Conservation (phyloP, 2,888 invertebrate species). For the Trissolcus brochymenae region DNA sequence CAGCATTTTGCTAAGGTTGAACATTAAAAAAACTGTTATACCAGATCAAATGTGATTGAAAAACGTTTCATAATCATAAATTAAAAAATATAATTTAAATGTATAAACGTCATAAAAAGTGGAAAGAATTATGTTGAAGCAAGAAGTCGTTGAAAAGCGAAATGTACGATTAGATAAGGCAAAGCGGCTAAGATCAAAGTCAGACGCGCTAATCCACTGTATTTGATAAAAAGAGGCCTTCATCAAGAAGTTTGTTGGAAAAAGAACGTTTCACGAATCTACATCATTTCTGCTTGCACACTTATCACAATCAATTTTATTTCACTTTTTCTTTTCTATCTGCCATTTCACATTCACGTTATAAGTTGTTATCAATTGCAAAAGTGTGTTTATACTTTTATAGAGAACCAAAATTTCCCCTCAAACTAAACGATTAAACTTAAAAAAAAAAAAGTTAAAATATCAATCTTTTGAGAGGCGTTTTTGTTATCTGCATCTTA, state of each 20-base stretch:
- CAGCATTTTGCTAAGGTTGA: too few relatives aligned
- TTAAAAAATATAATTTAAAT: conserved; percentile 18
- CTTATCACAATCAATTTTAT: conserved; percentile 38
- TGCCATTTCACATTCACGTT: conserved; percentile 31
- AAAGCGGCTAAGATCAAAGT: conserved; percentile 74
- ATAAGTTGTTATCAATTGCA: neutral
- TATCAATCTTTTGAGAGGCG: conserved; percentile 18
- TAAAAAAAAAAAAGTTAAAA: conserved; percentile 8
- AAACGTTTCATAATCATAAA: neutral
- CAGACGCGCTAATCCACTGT: conserved; percentile 74
- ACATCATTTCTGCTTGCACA: conserved; percentile 45
- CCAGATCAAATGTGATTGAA: too few relatives aligned
- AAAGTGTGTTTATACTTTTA: neutral
- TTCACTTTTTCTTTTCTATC: conserved; percentile 25
- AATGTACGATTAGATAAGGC: conserved; percentile 74
- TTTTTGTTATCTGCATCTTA: conserved; percentile 30
- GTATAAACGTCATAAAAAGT: conserved; percentile 50
- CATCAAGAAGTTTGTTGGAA: conserved; percentile 59
- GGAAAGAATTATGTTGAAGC: conserved; percentile 54
- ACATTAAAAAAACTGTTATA: too few relatives aligned
- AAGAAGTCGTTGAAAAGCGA: conserved; percentile 57
- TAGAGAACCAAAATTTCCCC: neutral
- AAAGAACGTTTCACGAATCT: conserved; percentile 53
- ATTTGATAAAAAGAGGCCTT: conserved; percentile 75
- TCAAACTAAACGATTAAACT: neutral